These are phyloP conservation scores for Halisarca cf. caerulea DNA, from an alignment of 37 sponge, comb jelly and placozoan species.

Conservation along the genomic window DNA sequence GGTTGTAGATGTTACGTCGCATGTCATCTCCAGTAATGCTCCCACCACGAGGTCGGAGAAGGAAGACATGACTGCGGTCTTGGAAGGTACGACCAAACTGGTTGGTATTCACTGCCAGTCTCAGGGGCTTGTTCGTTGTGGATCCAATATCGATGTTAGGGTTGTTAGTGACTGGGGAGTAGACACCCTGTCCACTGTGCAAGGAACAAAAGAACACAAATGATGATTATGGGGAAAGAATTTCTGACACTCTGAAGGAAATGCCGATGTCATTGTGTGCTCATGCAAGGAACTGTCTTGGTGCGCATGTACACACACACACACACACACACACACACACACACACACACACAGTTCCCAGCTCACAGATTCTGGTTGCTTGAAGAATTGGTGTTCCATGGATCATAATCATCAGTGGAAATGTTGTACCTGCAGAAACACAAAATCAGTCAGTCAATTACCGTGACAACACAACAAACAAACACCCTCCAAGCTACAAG, in stretches of 20 bases:
- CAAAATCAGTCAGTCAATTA: not conserved
- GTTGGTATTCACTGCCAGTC: slow-evolving; percentile 94
- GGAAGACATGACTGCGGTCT: slow-evolving; percentile 78
- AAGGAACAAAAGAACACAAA: not conserved
- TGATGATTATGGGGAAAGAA: not conserved
- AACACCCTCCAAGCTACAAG: not conserved
- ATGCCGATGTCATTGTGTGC: no score
- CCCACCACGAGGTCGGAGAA: slow-evolving; percentile 43
- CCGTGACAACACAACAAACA: not conserved
- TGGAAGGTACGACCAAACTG: slow-evolving; percentile 99
- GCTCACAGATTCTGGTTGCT: slow-evolving; percentile 81
- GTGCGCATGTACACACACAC: not conserved
- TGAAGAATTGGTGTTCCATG: slow-evolving; percentile 75
- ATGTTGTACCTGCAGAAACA: slow-evolving; percentile 89
- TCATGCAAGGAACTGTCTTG: not conserved
- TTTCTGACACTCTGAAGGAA: not conserved
- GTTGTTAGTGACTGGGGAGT: slow-evolving; percentile 90
- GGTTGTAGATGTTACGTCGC: slow-evolving; percentile 71
- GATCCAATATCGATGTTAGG: slow-evolving; percentile 90
- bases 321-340: not conserved
- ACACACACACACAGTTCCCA: not conserved
- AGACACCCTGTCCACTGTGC: slow-evolving; percentile 46
- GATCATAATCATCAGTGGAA: slow-evolving; percentile 98
- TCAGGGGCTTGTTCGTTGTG: slow-evolving; percentile 78
- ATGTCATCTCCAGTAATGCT: not conserved